phyloP scores from a whole-genome alignment of 2,113 vertebrate genomes.

The Enhydra lutris region DNA sequence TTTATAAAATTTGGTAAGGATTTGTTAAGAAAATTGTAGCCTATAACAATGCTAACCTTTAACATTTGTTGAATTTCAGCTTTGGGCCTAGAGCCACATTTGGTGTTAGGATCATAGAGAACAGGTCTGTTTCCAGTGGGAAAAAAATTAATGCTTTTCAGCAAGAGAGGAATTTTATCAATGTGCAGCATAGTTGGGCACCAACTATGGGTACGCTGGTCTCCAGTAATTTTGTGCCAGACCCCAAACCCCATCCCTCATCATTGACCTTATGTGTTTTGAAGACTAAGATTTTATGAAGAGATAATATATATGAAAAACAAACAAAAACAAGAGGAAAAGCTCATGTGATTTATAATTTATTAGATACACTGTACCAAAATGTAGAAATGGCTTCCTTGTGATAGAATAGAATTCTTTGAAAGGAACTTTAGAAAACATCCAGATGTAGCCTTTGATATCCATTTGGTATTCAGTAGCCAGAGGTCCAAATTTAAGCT shows the following conservation, averaged over 20 bases:
- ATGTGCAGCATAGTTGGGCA: rapidly evolving
- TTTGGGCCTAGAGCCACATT: neutral
- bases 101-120: neutral
- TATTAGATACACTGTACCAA: neutral
- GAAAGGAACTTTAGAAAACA: neutral
- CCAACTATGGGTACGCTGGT: neutral
- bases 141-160: neutral
- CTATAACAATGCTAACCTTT: neutral
- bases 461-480: neutral
- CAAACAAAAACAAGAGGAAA: neutral
- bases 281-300: neutral
- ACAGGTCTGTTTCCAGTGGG: neutral
- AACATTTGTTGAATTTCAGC: neutral
- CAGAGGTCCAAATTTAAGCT: neutral
- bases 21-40: neutral
- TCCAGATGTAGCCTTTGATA: neutral
- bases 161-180: neutral
- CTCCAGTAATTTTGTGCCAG: neutral
- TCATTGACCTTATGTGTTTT: neutral
- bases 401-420: neutral
- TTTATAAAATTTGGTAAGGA: neutral
- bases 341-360: neutral
- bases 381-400: neutral
- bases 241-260: neutral
- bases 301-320: neutral